Evolutionary conservation across 2,797 vertebrate genomes (phyloP).

Genomic region (Peromyscus nudipes): DNA sequence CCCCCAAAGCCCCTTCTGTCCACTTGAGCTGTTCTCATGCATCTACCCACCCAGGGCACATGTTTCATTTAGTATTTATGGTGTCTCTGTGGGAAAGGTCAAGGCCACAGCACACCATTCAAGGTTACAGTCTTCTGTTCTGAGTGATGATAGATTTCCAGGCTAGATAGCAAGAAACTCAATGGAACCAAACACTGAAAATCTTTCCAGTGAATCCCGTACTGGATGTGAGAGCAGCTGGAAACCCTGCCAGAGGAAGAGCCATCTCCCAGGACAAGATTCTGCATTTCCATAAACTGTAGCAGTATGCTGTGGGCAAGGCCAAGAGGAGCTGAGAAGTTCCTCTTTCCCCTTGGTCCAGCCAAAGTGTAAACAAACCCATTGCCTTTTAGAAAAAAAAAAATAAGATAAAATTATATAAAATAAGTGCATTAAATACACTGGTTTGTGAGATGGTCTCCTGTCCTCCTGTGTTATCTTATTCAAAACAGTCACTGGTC

Average conservation of each 20-base stretch:
- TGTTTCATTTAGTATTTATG: background rate
- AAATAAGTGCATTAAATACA: background rate
- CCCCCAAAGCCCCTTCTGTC: too few relatives aligned
- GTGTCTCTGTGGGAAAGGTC: background rate
- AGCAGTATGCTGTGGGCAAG: background rate
- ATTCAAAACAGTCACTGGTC: background rate
- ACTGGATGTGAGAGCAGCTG: background rate
- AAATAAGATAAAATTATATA: background rate
- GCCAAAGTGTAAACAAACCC: background rate
- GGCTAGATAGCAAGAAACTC: background rate
- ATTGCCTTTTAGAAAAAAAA: background rate
- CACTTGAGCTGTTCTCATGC: too few relatives aligned
- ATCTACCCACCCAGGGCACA: rapidly evolving
- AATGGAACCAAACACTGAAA: background rate
- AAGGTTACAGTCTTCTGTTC: background rate
- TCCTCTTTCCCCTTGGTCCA: background rate
- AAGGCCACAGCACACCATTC: background rate
- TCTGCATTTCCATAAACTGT: background rate
- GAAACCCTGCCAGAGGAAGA: background rate
- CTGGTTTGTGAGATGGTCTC: background rate
- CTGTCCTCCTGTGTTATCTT: background rate
- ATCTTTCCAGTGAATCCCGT: background rate
- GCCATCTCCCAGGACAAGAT: background rate
- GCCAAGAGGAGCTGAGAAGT: background rate
- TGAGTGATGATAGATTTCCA: background rate